These are phyloP conservation scores for Dicyrtomina minuta DNA, from an alignment of 2,888 invertebrate species.

Conservation along the genomic window DNA sequence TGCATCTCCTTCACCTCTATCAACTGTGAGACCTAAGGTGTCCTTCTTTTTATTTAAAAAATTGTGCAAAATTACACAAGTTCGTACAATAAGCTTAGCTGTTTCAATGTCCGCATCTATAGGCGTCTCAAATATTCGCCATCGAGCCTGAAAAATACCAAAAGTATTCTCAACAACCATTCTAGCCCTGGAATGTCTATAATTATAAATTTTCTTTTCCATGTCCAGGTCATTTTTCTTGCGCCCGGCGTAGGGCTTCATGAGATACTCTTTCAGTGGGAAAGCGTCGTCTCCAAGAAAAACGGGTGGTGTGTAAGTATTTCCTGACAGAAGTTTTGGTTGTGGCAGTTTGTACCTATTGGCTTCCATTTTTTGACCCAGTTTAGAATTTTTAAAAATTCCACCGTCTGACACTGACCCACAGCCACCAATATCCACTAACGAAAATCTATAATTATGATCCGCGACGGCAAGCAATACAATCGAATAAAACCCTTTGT, in stretches of 20 bases:
- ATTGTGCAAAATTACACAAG: slow-evolving; percentile 38
- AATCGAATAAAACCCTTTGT: slow-evolving; percentile 40
- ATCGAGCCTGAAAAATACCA: slow-evolving; percentile 44
- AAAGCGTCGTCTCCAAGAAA: slow-evolving; percentile 34
- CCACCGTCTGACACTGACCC: slow-evolving; percentile 38
- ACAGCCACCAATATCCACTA: slow-evolving; percentile 38
- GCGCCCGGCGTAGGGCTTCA: slow-evolving; percentile 29
- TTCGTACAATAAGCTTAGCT: slow-evolving; percentile 26
- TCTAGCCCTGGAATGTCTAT: slow-evolving; percentile 36
- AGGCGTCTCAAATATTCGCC: slow-evolving; percentile 40
- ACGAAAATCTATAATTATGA: slow-evolving; percentile 32
- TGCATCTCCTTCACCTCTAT: not conserved
- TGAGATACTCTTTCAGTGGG: slow-evolving; percentile 22
- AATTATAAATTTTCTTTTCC: slow-evolving; percentile 35
- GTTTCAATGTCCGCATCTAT: slow-evolving; percentile 40
- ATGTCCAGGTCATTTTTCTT: not conserved
- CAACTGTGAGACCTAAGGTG: slow-evolving; percentile 13
- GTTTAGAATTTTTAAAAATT: slow-evolving; percentile 13
- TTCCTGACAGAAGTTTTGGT: slow-evolving; percentile 10
- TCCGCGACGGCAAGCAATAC: slow-evolving; percentile 36
- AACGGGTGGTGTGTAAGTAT: slow-evolving; percentile 8
- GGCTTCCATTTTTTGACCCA: slow-evolving; percentile 20
- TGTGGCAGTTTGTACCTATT: slow-evolving; percentile 29
- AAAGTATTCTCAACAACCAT: slow-evolving; percentile 38
- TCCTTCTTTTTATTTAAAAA: slow-evolving; percentile 28